phyloP scores from a whole-genome alignment of 92 coral and sea anemone genomes.

The Epizoanthus ramosus region DNA sequence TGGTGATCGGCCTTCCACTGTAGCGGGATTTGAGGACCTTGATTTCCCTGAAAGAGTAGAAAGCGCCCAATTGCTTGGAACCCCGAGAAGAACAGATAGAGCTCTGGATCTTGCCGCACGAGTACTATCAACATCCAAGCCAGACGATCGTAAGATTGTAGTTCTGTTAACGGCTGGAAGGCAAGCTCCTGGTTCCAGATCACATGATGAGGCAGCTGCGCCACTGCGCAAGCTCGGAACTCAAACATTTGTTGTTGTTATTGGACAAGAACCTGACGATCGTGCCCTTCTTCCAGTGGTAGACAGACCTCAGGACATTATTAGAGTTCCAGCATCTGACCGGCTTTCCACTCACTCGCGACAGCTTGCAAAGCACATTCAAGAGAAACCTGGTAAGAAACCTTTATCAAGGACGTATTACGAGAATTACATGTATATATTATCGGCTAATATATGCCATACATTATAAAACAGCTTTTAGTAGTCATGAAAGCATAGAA shows the following conservation, averaged over 20 bases:
- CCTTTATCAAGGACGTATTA: no score
- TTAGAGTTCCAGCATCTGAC: conserved; percentile 4
- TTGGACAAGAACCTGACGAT: conserved; percentile 47
- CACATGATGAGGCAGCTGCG: conserved; percentile 46
- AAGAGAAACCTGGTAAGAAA: conserved; percentile 15
- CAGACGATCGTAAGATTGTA: conserved; percentile 56
- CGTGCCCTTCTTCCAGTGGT: conserved; percentile 18
- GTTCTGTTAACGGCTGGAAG: conserved; percentile 63
- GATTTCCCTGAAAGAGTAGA: conserved; percentile 50
- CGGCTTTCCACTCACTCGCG: conserved; percentile 15
- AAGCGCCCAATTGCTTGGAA: conserved; percentile 53
- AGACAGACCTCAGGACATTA: conserved; percentile 14
- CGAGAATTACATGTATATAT: no score
- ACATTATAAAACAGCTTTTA: no score
- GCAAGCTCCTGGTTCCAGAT: conserved; percentile 56
- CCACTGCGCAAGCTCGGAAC: conserved; percentile 63
- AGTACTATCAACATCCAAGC: conserved; percentile 51
- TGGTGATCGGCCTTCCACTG: conserved; percentile 48
- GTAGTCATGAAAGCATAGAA: no score
- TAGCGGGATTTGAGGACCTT: conserved; percentile 39
- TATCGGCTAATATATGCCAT: no score
- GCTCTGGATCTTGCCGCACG: conserved; percentile 59
- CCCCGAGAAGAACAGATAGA: conserved; percentile 58
- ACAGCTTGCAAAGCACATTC: not conserved
- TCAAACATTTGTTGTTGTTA: conserved; percentile 61